A percentile compares a stretch with the other conserved stretches of the same genome.
phyloP scores from a whole-genome alignment of 2,113 vertebrate genomes.

The Psittacula cyanocephala region DNA sequence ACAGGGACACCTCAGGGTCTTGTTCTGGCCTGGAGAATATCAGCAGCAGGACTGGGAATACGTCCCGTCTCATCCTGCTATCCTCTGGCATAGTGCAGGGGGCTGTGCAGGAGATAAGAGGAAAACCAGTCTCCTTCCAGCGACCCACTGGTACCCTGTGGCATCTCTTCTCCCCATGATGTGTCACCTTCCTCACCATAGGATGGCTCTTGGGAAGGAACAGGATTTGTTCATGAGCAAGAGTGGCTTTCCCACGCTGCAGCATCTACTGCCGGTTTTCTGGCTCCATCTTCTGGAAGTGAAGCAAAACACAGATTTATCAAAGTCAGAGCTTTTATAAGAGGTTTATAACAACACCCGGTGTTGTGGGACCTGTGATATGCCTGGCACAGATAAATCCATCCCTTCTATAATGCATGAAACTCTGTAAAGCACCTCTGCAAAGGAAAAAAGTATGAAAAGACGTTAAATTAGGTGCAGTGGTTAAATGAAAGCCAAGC shows the following conservation, averaged over 20 bases:
- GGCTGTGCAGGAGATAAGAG: not conserved
- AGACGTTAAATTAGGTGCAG: not conserved
- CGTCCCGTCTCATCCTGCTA: accelerated
- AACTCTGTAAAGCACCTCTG: not conserved
- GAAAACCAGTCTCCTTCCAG: not conserved
- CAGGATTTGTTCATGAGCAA: not conserved
- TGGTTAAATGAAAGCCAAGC: not conserved
- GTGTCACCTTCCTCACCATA: not conserved
- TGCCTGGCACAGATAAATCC: not conserved
- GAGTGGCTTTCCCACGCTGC: not conserved
- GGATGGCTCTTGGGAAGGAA: not conserved
- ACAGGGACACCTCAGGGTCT: not conserved
- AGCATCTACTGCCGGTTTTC: constrained; percentile 14
- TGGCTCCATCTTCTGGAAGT: constrained; percentile 70
- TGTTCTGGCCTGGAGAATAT: not conserved
- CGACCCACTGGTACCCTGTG: not conserved
- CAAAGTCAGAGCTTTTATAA: not conserved
- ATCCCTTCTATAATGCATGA: not conserved
- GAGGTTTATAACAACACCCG: accelerated
- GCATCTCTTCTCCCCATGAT: not conserved
- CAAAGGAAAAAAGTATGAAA: not conserved
- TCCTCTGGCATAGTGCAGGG: not conserved
- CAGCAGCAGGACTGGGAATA: not conserved
- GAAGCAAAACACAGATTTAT: not conserved
- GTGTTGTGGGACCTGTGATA: not conserved